Percentiles rank a stretch among this genome's conserved stretches.
phyloP scores from a whole-genome alignment of 2,797 vertebrate genomes.

The Gadopsis bispinosus region DNA sequence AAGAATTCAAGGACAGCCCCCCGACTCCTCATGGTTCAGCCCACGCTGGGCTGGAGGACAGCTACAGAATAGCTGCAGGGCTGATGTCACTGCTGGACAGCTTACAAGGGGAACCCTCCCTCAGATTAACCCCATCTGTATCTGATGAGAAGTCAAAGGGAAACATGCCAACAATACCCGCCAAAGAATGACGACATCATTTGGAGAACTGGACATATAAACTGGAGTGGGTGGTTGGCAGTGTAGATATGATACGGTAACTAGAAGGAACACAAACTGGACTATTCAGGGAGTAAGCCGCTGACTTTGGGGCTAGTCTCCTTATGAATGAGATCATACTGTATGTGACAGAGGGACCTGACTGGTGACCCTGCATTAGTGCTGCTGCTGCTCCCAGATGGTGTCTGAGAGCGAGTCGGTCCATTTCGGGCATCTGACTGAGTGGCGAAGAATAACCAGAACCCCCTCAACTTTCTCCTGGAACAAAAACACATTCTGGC shows the following conservation, averaged over 20 bases:
- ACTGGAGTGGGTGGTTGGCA: slow-evolving; percentile 3
- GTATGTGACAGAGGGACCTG: slow-evolving; percentile 26
- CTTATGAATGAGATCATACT: slow-evolving; percentile 46
- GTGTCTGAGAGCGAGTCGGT: slow-evolving; percentile 19
- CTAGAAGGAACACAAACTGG: slow-evolving; percentile 13
- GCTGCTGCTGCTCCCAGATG: slow-evolving; percentile 31
- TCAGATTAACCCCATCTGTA: slow-evolving; percentile 55
- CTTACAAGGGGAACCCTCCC: slow-evolving; percentile 75
- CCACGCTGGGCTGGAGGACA: slow-evolving; percentile 32
- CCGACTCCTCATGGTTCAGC: slow-evolving; percentile 25
- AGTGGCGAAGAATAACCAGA: slow-evolving; percentile 68
- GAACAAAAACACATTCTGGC: slow-evolving; percentile 66
- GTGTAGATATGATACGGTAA: slow-evolving; percentile 24
- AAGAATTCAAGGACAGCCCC: slow-evolving; percentile 57
- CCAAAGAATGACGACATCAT: slow-evolving; percentile 54
- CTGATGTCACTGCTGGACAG: slow-evolving; percentile 78
- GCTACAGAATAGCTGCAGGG: slow-evolving; percentile 68
- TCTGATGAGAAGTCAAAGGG: slow-evolving; percentile 38
- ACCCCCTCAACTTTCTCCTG: slow-evolving; percentile 36
- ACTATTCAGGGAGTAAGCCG: slow-evolving; percentile 13
- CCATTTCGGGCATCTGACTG: slow-evolving; percentile 57
- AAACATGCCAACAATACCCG: slow-evolving; percentile 30
- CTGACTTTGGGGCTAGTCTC: slow-evolving; percentile 8
- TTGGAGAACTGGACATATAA: slow-evolving; percentile 21
- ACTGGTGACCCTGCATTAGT: slow-evolving; percentile 17